Evolutionary conservation across 1,140 invertebrate species (phyloP), one percentile per base, ranked within the genome.

Genomic region (Lordiphosa mommai): DNA sequence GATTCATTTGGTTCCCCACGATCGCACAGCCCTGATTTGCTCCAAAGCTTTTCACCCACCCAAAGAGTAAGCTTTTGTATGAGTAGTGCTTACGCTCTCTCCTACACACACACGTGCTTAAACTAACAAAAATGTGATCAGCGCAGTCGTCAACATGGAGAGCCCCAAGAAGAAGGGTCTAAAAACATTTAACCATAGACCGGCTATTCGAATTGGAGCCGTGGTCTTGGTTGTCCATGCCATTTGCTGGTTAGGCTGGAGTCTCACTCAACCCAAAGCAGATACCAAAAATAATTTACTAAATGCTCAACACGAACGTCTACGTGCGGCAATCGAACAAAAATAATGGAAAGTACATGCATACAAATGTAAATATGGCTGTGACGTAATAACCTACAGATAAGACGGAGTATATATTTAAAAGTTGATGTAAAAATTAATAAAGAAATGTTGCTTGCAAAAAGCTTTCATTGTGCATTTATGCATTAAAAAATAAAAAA

Each of bases 181-280:
- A 4, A 49, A 58, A 37, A 47, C 49, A 16, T 52, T 67, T 7
- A 52, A 68, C 1, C 46, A 53, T 14, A 70, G 33, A 9, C 76
- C 76, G 2, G 61, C 72, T 48, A 40, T 76, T 10, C 71, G 76
- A 6, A 80, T 80, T 10, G 76, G 76, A 10, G 49, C 67, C 5
- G 76, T 80, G 9, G 77, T 80, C 10, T 20, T 80, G 30, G 58
- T 82, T 8, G 47, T 80, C 13, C 76, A 80, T 14, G 56, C 76
- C 3, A 47, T 68, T 1, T 70, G 61, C 23, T 80, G 77, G 76
- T 6, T 71, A 3, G 76, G 76, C 4, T 80, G 76, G 76, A 76
- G 50, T 47, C 50, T 57, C 9, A 65, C 69, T 0, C 57, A 70
- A 12, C 58, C 40, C 20, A 55, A 37, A 17, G 14, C 50, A 4